A percentile compares a stretch with the other conserved stretches of the same genome.
Evolutionary conservation across 1,140 invertebrate species (phyloP).

Genomic region (Psix sp.): DNA sequence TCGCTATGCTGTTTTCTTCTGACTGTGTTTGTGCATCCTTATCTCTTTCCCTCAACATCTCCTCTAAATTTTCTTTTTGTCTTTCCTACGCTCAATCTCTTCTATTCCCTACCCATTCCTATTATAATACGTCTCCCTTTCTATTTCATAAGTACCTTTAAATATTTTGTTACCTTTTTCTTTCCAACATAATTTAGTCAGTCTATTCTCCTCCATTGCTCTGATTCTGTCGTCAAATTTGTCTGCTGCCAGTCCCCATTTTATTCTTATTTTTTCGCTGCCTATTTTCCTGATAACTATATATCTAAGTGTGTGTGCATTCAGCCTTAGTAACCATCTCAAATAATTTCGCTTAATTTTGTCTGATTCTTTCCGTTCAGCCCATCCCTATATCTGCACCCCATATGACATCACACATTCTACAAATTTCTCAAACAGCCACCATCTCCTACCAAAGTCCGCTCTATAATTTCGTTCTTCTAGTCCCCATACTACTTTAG

Average conservation of each 20-base stretch:
- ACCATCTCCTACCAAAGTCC: slow-evolving; percentile 29
- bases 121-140: too few relatives aligned
- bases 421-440: too few relatives aligned
- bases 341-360: slow-evolving; percentile 24
- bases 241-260: slow-evolving; percentile 19
- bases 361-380: slow-evolving; percentile 23
- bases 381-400: slow-evolving; percentile 34
- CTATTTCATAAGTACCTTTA: slow-evolving; percentile 9
- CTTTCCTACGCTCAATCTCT: neutral
- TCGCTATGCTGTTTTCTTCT: slow-evolving; percentile 2
- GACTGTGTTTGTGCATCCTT: slow-evolving; percentile 8
- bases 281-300: slow-evolving; percentile 13
- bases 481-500: slow-evolving; percentile 13
- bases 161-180: slow-evolving; percentile 4
- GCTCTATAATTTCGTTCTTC: slow-evolving; percentile 28
- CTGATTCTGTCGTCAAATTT: slow-evolving; percentile 10
- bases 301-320: slow-evolving; percentile 11
- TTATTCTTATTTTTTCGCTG: slow-evolving; percentile 10
- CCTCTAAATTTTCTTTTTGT: neutral
- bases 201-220: neutral
- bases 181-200: too few relatives aligned
- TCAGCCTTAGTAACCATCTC: slow-evolving; percentile 26
- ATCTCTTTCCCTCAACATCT: neutral
- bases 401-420: slow-evolving; percentile 28
- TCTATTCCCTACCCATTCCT: too few relatives aligned